These are phyloP conservation scores for Melanotaenia parkinsoni DNA, from an alignment of 2,797 vertebrate genomes.

Conservation along the genomic window DNA sequence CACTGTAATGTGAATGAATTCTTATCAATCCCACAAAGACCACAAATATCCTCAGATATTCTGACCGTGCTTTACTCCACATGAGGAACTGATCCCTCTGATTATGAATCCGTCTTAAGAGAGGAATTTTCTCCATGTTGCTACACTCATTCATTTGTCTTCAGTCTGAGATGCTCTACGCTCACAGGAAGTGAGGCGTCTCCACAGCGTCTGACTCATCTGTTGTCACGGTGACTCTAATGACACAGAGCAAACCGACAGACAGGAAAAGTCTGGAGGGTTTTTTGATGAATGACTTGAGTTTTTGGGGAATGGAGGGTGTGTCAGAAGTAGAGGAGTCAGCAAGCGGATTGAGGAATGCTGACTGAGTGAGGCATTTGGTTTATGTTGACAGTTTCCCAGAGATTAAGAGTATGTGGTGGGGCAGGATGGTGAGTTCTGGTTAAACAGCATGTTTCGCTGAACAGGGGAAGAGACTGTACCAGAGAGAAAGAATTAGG, in stretches of 20 bases:
- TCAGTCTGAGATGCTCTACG: constrained; percentile 45
- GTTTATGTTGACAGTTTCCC: constrained; percentile 56
- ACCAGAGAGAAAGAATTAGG: constrained; percentile 43
- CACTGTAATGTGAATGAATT: constrained; percentile 6
- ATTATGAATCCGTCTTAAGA: constrained; percentile 61
- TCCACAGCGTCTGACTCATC: constrained; percentile 77
- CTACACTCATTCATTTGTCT: constrained; percentile 49
- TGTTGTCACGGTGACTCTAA: constrained; percentile 72
- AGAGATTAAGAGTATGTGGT: constrained; percentile 49
- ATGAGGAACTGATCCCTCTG: constrained; percentile 34
- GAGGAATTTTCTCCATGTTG: constrained; percentile 34
- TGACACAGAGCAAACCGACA: constrained; percentile 59
- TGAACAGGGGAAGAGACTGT: constrained; percentile 22
- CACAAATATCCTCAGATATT: constrained; percentile 10
- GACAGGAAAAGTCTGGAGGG: constrained; percentile 70
- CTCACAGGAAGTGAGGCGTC: constrained; percentile 80
- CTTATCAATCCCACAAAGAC: constrained; percentile 24
- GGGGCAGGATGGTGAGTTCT: constrained; percentile 33
- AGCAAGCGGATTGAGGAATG: constrained; percentile 25
- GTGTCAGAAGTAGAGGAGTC: constrained; percentile 50
- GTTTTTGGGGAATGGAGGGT: constrained; percentile 43
- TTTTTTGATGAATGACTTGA: constrained; percentile 35
- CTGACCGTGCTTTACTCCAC: constrained; percentile 12
- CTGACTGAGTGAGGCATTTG: constrained; percentile 47
- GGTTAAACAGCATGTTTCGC: constrained; percentile 37